Evolutionary conservation across 2,888 invertebrate species (phyloP).

Genomic region (Parapristionchus giblindavisi): DNA sequence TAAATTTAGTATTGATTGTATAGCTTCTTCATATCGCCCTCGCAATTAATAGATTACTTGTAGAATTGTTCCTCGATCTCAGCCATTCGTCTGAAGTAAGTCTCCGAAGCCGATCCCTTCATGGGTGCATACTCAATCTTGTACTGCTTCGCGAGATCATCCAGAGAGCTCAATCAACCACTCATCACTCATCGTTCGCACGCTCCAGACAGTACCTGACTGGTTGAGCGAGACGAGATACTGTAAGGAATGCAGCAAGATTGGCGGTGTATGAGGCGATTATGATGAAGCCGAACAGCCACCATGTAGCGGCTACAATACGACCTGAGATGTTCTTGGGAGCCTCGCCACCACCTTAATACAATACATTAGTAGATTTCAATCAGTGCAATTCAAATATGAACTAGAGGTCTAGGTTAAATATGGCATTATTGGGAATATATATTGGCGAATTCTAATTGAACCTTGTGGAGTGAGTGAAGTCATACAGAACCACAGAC

Average conservation of each 20-base stretch:
- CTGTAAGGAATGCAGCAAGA: conserved; percentile 92
- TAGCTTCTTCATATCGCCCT: no score
- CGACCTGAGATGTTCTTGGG: conserved; percentile 94
- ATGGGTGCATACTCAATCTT: conserved; percentile 94
- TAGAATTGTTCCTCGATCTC: conserved; percentile 93
- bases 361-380: neutral
- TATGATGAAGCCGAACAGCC: conserved; percentile 98
- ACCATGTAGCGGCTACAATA: conserved; percentile 91
- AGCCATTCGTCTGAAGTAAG: conserved; percentile 94
- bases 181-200: neutral
- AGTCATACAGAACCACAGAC: conserved; percentile 98
- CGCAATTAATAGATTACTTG: conserved; percentile 77
- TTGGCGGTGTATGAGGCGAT: conserved; percentile 98
- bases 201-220: conserved; percentile 42
- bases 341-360: conserved; percentile 86
- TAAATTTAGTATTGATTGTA: no score
- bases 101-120: conserved; percentile 86
- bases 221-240: conserved; percentile 72
- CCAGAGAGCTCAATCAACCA: conserved; percentile 74
- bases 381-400: neutral
- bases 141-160: conserved; percentile 92
- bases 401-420: neutral
- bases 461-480: conserved; percentile 88
- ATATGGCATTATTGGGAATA: neutral
- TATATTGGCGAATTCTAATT: no score